Base-by-base conservation (phyloP, 2,113 vertebrate species). In the Python bivittatus region DNA sequence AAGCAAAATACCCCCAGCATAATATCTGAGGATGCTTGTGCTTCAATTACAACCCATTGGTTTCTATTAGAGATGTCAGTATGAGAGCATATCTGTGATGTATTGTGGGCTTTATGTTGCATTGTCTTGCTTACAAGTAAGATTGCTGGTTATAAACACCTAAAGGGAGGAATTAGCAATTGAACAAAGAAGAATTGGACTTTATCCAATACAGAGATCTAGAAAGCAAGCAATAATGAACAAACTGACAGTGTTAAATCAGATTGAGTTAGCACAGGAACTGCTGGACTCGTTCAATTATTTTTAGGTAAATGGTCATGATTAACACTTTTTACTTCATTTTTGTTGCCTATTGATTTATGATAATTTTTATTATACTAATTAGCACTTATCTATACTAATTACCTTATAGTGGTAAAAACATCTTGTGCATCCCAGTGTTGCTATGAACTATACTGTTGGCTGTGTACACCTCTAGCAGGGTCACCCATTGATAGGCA, bases 1-100 rank as follows among this genome's bases (percentile, higher is more conserved):
- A 79, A 61, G 84, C 58, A 91, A 91, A 68, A 86, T 68, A 83
- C 27, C 54, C 88, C 64, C 93, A 91, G 11, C 2, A 84, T 64
- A 90, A 33, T 83, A 23, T 52, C 57, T 89, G 86, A 57, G 1
- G 44, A 57, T 58, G 48, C 10, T 79, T 92, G 27, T 20, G 15
- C 53, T 92, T 88, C 38, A 88, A 22, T 61, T 93, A 86, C 27
- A 91, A 90, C 29, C 58, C 60, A 53, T 79, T 60, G 29, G 52
- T 68, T 89, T 89, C 90, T 86, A 4, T 92, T 86, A 92, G 89
- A 91, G n/a, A 11, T 93, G 10, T 0, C 90, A 61, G 52, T 10
- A 57, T 2, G 4, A 10, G 44, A 53, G 52, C 12, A 23, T 83
- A 33, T 23, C 11, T 91, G 48, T 72, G 60, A 0, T 84, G 7